These are phyloP conservation scores for Tachystola acroxantha DNA, from an alignment of 2,888 invertebrate genomes.

Conservation along the genomic window DNA sequence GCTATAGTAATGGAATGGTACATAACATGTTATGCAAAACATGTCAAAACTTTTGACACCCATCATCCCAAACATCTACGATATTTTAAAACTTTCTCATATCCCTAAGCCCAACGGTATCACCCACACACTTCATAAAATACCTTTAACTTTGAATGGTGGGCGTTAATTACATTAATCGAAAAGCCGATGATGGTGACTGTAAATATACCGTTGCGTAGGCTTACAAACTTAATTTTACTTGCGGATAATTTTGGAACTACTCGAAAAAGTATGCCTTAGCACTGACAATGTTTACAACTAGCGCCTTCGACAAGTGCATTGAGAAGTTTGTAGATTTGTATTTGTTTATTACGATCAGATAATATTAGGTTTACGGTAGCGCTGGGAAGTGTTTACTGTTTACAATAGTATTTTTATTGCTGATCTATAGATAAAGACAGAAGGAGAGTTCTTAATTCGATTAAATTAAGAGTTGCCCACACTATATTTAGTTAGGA, in stretches of 20 bases:
- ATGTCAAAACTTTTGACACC: too few relatives aligned
- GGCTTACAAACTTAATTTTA: constrained; percentile 5
- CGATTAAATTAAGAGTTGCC: too few relatives aligned
- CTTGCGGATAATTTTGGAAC: background rate
- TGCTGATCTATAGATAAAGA: constrained; percentile 21
- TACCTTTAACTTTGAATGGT: constrained; percentile 18
- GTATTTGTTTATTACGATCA: constrained; percentile 39
- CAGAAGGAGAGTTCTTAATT: constrained; percentile 8
- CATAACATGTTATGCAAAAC: too few relatives aligned
- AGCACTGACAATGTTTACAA: background rate
- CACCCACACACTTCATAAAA: constrained; percentile 8
- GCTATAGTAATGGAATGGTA: too few relatives aligned
- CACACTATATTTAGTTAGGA: too few relatives aligned
- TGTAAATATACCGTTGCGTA: constrained; percentile 40
- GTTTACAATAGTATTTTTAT: constrained; percentile 21
- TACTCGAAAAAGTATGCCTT: background rate
- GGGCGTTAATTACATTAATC: constrained; percentile 50
- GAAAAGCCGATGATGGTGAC: constrained; percentile 25
- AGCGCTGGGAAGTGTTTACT: constrained; percentile 32
- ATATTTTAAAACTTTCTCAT: background rate
- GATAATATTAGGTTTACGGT: constrained; percentile 33
- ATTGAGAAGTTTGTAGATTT: constrained; percentile 7
- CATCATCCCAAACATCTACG: too few relatives aligned
- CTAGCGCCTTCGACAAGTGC: background rate
- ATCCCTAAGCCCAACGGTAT: background rate